Base-by-base conservation (phyloP, 2,888 invertebrate genomes). In the Amblyjoppa proteus region DNA sequence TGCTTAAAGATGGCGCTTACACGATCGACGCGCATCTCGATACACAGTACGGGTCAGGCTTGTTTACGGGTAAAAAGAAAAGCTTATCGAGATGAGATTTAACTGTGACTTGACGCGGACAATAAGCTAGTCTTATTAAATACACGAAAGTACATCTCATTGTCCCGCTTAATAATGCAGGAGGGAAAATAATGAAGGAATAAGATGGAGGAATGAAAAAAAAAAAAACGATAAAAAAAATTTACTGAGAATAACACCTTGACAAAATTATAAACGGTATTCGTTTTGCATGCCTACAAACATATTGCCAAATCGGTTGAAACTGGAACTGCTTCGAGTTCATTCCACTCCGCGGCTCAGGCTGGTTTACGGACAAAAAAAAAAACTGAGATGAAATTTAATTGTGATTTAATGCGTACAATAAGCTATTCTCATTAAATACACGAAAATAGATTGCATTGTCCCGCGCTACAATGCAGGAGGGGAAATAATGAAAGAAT, bases 251-350 rank as follows among this genome's bases (percentile, higher is more conserved):
- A 71, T 64, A 78, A 81, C 78, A 81, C 84, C 81, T 84, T 64
- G 81, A 85, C 73, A 70, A 81, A 77, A 81, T 81, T 77, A 74
- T 78, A 58, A 69, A 73, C 68, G 83, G 71, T 41, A 41, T 45
- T 45, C 0, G 4, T 45, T 45, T 45, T 16, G 45, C 16, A 13
- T 16, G 3, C 16, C 3, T 45, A 16, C 16, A 45, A 45, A 45
- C 3, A 16, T 11, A 45, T 45, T 45, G 25, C 28, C 25, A 58
- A 58, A 25, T 58, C 58, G 5, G 25, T 25, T 28, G 56, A 25
- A 3, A 20, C 16, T 45, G 16, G 16, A 45, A 13, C 16, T 0
- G 3, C 16, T 45, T 45, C 3, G 16, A 16, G 45, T 13, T 16
- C 13, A 51, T 28, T 80, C 51, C 31, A 66, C 28, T 1, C 1